phyloP scores from a whole-genome alignment of 2,888 invertebrate species.

The Galeopsomyia nigrocyanea region DNA sequence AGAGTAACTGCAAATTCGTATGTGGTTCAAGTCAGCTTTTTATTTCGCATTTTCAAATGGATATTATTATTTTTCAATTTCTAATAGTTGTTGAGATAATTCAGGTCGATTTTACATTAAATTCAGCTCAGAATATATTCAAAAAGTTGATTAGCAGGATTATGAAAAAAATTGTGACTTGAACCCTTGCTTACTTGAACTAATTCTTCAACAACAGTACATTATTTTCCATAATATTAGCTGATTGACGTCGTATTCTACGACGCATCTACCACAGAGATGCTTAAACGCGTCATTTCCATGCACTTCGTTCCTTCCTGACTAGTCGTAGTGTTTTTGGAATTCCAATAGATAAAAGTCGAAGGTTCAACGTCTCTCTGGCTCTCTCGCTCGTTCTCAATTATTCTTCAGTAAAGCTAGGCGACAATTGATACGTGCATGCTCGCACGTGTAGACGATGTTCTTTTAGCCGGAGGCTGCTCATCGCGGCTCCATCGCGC shows the following conservation, averaged over 20 bases:
- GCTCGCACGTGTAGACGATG: neutral
- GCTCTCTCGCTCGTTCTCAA: neutral
- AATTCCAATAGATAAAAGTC: no score
- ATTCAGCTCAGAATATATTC: no score
- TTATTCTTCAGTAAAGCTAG: neutral
- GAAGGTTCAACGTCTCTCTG: neutral
- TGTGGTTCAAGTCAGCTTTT: no score
- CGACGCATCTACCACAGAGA: neutral
- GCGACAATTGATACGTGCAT: neutral
- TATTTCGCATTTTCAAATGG: no score
- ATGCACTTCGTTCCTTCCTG: neutral
- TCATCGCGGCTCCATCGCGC: neutral
- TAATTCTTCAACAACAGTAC: neutral
- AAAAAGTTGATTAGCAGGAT: no score
- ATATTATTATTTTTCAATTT: no score
- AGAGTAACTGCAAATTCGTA: no score
- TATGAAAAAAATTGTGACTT: no score
- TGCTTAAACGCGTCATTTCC: neutral
- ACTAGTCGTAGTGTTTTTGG: no score
- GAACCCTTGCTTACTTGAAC: no score
- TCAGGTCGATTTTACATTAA: no score
- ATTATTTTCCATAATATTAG: constrained; percentile 1
- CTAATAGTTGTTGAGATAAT: no score
- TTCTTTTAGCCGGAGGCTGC: neutral
- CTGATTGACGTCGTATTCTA: neutral